Percentiles rank a stretch among this genome's conserved stretches.
These are phyloP conservation scores for Clangula hyemalis DNA, from an alignment of 2,797 vertebrate species.

Conservation along the genomic window DNA sequence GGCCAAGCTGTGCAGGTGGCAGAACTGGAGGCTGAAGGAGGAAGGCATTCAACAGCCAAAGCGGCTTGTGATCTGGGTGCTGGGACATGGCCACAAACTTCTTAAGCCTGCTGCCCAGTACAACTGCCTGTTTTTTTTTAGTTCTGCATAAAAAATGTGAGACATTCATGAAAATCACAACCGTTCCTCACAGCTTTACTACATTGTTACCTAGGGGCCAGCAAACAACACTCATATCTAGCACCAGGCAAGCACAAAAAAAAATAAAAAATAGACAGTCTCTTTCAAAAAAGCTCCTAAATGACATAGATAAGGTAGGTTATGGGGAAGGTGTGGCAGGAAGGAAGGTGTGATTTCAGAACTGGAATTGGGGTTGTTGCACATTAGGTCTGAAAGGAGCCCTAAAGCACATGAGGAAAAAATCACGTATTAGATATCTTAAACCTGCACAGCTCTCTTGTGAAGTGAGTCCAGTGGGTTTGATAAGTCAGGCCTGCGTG, in stretches of 20 bases:
- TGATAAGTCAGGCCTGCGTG: background rate
- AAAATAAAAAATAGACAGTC: background rate
- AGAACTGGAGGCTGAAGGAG: background rate
- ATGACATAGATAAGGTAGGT: background rate
- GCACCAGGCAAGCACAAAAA: background rate
- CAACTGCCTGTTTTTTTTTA: background rate
- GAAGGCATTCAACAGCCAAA: background rate
- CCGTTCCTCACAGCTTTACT: background rate
- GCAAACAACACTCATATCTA: background rate
- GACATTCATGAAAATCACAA: background rate
- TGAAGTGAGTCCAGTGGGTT: background rate
- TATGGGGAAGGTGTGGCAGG: background rate
- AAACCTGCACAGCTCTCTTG: background rate
- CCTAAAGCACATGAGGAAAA: background rate
- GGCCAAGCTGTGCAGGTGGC: background rate
- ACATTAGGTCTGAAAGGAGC: background rate
- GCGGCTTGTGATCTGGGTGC: background rate
- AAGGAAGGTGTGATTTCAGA: background rate
- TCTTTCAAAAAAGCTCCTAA: background rate
- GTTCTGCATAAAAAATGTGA: background rate
- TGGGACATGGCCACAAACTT: background rate
- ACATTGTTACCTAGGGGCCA: background rate
- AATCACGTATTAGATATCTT: no score
- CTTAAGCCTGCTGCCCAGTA: background rate
- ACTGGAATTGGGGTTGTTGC: background rate